Percentiles rank a stretch among this genome's conserved stretches.
phyloP scores from a whole-genome alignment of 1,140 invertebrate species.

The Orussus abietinus region DNA sequence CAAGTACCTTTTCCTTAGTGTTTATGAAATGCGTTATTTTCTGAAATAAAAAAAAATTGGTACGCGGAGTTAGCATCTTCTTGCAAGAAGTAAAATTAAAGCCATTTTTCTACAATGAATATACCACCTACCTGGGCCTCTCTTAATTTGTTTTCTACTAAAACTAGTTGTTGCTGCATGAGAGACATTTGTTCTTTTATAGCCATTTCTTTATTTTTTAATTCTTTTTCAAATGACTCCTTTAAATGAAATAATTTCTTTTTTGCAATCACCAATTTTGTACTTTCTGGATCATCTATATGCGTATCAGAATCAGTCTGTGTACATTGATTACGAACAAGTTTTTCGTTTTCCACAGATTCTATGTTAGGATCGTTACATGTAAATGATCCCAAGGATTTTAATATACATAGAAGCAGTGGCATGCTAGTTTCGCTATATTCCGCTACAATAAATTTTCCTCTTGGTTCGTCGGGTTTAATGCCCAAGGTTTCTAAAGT shows the following conservation, averaged over 20 bases:
- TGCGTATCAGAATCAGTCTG: constrained; percentile 22
- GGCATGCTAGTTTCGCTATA: constrained; percentile 35
- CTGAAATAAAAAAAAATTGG: constrained; percentile 23
- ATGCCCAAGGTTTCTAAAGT: constrained; percentile 46
- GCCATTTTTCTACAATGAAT: not conserved
- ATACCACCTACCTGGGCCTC: constrained; percentile 35
- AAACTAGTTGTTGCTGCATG: constrained; percentile 36
- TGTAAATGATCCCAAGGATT: constrained; percentile 26
- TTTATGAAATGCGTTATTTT: constrained; percentile 31
- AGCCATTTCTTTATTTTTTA: constrained; percentile 36
- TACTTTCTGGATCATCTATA: constrained; percentile 8
- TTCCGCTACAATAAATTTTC: constrained; percentile 36
- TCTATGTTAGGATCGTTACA: constrained; percentile 11
- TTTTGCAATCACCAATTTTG: constrained; percentile 26
- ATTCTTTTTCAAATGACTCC: constrained; percentile 29
- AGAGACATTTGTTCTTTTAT: constrained; percentile 33
- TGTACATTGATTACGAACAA: constrained; percentile 15
- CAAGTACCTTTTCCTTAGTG: constrained; percentile 36
- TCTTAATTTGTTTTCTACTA: constrained; percentile 39
- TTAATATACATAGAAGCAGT: constrained; percentile 41
- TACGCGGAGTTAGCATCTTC: not conserved
- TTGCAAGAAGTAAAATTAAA: not conserved
- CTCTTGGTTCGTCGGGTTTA: constrained; percentile 28
- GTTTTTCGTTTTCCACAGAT: constrained; percentile 5
- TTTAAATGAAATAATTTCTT: constrained; percentile 43